phyloP scores from a whole-genome alignment of 2,113 vertebrate species.

The Microtus oregoni region DNA sequence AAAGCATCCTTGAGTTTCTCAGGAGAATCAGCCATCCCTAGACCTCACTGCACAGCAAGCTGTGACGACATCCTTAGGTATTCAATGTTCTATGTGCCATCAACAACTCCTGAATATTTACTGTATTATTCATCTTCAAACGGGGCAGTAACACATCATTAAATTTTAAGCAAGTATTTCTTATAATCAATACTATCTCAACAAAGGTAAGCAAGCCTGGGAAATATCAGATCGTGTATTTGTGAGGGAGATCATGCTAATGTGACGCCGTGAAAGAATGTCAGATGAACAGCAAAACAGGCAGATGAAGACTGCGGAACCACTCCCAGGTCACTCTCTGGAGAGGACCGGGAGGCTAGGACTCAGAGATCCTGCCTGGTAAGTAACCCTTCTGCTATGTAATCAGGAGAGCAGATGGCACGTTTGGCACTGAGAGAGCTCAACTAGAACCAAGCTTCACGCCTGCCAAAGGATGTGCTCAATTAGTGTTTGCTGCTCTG shows the following conservation, averaged over 20 bases:
- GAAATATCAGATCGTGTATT: background rate
- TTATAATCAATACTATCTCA: background rate
- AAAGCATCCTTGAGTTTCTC: background rate
- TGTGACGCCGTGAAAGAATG: background rate
- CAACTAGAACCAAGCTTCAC: background rate
- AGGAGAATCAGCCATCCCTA: background rate
- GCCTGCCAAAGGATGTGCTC: constrained; percentile 37
- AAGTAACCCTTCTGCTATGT: background rate
- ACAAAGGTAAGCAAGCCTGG: background rate
- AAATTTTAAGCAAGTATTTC: background rate
- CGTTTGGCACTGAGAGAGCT: constrained; percentile 35
- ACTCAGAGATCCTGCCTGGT: background rate
- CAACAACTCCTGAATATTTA: background rate
- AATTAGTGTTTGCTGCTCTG: background rate
- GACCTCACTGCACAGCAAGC: background rate
- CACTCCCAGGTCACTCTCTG: background rate
- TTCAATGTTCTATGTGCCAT: background rate
- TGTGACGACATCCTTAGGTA: background rate
- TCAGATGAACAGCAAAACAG: background rate
- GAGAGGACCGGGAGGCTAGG: background rate
- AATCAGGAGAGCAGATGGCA: constrained; percentile 68
- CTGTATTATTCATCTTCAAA: background rate
- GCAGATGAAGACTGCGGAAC: background rate
- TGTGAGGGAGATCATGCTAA: background rate
- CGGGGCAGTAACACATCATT: background rate